These are phyloP conservation scores for Lasioglossum marginatum DNA, from an alignment of 2,888 invertebrate species.

Conservation along the genomic window DNA sequence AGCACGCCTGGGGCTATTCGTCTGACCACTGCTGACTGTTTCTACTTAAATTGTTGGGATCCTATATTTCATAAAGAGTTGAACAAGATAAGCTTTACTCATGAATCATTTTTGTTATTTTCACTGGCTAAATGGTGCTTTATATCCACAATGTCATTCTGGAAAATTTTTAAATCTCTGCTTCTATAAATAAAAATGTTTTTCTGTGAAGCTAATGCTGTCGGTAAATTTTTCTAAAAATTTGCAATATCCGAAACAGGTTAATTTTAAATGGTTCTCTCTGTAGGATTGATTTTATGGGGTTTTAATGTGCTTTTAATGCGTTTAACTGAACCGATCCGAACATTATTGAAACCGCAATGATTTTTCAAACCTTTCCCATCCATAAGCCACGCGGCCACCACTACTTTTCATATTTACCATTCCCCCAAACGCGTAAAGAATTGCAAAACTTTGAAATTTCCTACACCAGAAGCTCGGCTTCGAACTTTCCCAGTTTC, in stretches of 20 bases:
- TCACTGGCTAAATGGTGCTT: neutral
- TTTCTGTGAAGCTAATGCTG: neutral
- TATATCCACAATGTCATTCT: neutral
- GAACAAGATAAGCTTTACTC: neutral
- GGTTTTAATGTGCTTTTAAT: neutral
- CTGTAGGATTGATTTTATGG: neutral
- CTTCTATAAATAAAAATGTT: neutral
- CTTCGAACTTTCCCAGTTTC: neutral
- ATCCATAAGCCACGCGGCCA: neutral
- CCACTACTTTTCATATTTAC: slow-evolving; percentile 34
- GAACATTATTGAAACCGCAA: neutral
- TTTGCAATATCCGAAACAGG: neutral
- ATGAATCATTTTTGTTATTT: neutral
- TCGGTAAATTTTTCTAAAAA: neutral
- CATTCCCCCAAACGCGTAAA: slow-evolving; percentile 24
- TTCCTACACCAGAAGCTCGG: slow-evolving; percentile 3
- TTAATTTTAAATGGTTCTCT: neutral
- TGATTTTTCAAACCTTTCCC: neutral
- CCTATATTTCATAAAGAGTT: neutral
- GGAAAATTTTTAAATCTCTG: neutral
- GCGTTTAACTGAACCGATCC: neutral
- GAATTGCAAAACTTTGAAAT: slow-evolving; percentile 38
- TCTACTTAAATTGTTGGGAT: neutral
- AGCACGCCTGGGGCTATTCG: neutral
- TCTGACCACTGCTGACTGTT: neutral